Percentiles rank a stretch among this genome's conserved stretches.
Evolutionary conservation across 2,888 invertebrate species (phyloP).

Genomic region (Netelia virgata): DNA sequence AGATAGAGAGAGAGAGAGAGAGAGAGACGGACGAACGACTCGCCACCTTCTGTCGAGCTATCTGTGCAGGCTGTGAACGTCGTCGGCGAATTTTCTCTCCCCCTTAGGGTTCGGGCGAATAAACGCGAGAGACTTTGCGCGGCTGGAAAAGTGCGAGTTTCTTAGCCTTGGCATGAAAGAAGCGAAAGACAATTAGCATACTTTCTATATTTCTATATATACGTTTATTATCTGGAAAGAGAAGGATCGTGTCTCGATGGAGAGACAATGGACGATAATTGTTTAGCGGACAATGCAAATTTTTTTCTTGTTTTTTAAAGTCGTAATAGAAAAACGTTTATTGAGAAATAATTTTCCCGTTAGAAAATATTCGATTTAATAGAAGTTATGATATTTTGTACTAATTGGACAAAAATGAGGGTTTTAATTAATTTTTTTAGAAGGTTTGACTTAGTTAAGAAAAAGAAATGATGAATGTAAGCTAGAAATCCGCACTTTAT

Average conservation of each 20-base stretch:
- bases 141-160: conserved; percentile 38
- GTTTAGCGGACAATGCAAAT: too few species aligned
- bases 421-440: too few species aligned
- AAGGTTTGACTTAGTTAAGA: neutral
- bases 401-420: too few species aligned
- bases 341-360: too few species aligned
- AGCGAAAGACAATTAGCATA: conserved; percentile 31
- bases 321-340: neutral
- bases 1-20: conserved; percentile 50
- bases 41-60: conserved; percentile 25
- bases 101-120: conserved; percentile 15
- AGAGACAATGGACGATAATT: too few species aligned
- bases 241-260: too few species aligned
- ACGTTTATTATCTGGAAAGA: neutral
- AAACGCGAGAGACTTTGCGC: neutral
- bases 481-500: neutral
- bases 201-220: conserved; percentile 16
- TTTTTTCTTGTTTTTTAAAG: neutral
- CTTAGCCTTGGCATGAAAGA: conserved; percentile 50
- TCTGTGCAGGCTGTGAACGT: neutral
- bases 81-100: conserved; percentile 40
- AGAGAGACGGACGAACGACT: conserved; percentile 7
- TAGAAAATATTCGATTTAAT: too few species aligned
- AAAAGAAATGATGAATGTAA: neutral
- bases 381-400: too few species aligned